Evolutionary conservation across 2,888 invertebrate genomes (phyloP).

Genomic region (Heterodera filipjevi): DNA sequence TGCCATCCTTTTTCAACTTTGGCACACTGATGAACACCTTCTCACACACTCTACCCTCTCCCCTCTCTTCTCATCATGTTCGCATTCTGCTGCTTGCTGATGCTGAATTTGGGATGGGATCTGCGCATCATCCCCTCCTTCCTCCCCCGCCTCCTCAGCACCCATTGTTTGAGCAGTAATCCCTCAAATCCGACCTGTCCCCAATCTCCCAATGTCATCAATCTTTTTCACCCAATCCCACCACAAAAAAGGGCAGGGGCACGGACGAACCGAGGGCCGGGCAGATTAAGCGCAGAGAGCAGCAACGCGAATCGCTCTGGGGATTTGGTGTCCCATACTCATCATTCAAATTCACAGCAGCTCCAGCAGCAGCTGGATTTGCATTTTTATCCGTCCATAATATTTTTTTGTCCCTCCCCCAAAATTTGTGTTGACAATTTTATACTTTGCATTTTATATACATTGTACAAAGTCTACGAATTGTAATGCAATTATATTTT

Average conservation of each 20-base stretch:
- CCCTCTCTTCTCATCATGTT: background rate
- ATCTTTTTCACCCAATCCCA: background rate
- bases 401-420: background rate
- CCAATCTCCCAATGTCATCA: constrained; percentile 10
- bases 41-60: background rate
- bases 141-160: too few relatives aligned
- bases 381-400: constrained; percentile 2
- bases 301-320: background rate
- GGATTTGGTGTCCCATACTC: background rate
- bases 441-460: background rate
- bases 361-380: background rate
- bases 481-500: too few relatives aligned
- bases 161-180: constrained; percentile 10
- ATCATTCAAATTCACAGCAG: background rate
- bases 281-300: background rate
- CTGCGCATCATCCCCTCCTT: background rate
- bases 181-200: constrained; percentile 12
- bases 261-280: too few relatives aligned
- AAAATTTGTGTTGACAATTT: background rate
- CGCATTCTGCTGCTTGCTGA: background rate
- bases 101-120: background rate
- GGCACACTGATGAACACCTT: background rate
- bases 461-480: too few relatives aligned
- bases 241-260: constrained; percentile 4
- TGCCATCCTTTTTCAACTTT: background rate